Conservation (phyloP, 2,888 invertebrate genomes). For the Nomada goodeniana region DNA sequence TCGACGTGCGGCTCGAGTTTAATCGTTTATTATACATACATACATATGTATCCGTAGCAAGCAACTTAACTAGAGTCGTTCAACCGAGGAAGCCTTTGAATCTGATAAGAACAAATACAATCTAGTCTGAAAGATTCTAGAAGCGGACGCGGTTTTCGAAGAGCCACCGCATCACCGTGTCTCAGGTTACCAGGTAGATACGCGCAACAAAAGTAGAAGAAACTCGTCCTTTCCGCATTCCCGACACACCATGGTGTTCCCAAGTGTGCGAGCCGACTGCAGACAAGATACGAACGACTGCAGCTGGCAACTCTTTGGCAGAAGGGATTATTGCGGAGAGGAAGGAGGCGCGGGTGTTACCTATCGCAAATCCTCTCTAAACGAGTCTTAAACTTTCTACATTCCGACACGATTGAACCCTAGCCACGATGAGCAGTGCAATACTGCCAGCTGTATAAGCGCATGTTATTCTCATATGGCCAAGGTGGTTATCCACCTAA, state of each 20-base stretch:
- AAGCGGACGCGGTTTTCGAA: slow-evolving; percentile 66
- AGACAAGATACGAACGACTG: slow-evolving; percentile 57
- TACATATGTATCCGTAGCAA: not conserved
- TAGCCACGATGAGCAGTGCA: slow-evolving; percentile 31
- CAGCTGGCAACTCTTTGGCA: slow-evolving; percentile 65
- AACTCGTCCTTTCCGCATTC: slow-evolving; percentile 76
- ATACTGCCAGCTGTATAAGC: slow-evolving; percentile 45
- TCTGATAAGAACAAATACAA: slow-evolving; percentile 70
- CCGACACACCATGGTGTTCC: slow-evolving; percentile 66
- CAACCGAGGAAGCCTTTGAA: slow-evolving; percentile 55
- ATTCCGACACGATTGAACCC: slow-evolving; percentile 57
- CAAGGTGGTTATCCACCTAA: slow-evolving; percentile 20
- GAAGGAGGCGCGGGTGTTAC: slow-evolving; percentile 59
- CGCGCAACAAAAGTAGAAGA: slow-evolving; percentile 73
- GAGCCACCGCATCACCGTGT: slow-evolving; percentile 66
- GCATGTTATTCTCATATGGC: slow-evolving; percentile 35
- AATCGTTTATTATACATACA: slow-evolving; percentile 33
- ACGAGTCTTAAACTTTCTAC: slow-evolving; percentile 58
- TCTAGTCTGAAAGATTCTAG: slow-evolving; percentile 64
- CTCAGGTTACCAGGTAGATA: slow-evolving; percentile 65
- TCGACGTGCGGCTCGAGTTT: not conserved
- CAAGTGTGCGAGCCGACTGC: slow-evolving; percentile 58
- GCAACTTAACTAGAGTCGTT: slow-evolving; percentile 35
- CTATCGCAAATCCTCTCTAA: slow-evolving; percentile 60
- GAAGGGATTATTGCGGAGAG: slow-evolving; percentile 57